Evolutionary conservation across 2,113 vertebrate species (phyloP), one percentile per base, ranked within the genome.

Genomic region (Cyanoderma ruficeps): DNA sequence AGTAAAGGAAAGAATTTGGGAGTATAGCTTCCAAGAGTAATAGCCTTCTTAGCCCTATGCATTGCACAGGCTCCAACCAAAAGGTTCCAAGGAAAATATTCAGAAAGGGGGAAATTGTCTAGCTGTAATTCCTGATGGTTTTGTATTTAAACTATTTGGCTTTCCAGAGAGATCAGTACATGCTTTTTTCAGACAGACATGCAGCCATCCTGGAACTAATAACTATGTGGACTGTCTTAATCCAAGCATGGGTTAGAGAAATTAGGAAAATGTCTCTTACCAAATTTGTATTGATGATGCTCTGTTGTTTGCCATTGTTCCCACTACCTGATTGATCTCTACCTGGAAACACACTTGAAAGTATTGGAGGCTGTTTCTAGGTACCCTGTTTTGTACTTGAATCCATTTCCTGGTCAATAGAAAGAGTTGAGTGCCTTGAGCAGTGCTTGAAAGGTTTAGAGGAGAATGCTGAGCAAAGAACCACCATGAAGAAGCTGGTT

Each of bases 1-100:
- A 92, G 87, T 92, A 80, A 94, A 90, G 92, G 92, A 97, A 97
- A 72, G 93, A 96, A 97, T 95, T 91, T 94, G 75, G 25, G 80
- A 88, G 50, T 84, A 80, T n/a, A 78, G 68, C 67, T 97, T 97
- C 91, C 88, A 96, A 88, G 90, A 96, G 87, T 90, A 96, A 96
- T 80, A 95, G 84, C 35, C 30, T 30, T 87, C 57, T 77, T 69
- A 91, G 63, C 39, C 64, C 76, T 67, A 60, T 76, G 83, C 63
- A 86, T 42, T 55, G 60, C n/a, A 74, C 68, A 65, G 44, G 11
- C 70, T 95, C 67, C 67, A 78, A 86, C 39, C 70, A 81, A 78
- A 70, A 87, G 87, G 31, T 88, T 93, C 77, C 87, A 93, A 92
- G 72, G 72, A 91, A 94, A 95, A 75, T 95, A 71, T 10, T 94